Conservation (phyloP, 1,140 invertebrate genomes). For the Drosophila rhopaloa region DNA sequence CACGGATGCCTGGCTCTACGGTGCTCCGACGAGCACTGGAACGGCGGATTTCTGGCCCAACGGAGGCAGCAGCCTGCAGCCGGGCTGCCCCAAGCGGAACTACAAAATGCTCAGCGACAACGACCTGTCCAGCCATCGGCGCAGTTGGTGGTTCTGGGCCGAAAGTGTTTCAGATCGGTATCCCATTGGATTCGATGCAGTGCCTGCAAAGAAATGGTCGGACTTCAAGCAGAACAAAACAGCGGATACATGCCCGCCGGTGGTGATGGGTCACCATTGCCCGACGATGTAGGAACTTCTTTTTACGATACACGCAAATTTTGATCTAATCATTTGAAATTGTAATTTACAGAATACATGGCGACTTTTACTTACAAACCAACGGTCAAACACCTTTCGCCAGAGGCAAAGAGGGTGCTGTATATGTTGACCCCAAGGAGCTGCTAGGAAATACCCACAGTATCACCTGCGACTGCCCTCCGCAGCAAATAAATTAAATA, state of each 20-base stretch:
- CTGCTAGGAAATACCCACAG: conserved; percentile 59
- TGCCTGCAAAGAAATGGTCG: conserved; percentile 81
- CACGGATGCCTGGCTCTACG: conserved; percentile 87
- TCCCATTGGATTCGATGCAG: conserved; percentile 85
- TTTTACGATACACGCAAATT: neutral
- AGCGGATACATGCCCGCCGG: conserved; percentile 26
- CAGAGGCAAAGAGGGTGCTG: conserved; percentile 70
- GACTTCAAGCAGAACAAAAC: conserved; percentile 84
- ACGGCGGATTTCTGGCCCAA: conserved; percentile 88
- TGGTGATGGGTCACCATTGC: conserved; percentile 81
- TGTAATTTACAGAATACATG: conserved; percentile 65
- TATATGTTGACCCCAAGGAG: conserved; percentile 75
- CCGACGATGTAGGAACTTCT: conserved; percentile 61
- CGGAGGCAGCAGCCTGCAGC: conserved; percentile 86
- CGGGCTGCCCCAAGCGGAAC: conserved; percentile 86
- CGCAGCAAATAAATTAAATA: conserved; percentile 7
- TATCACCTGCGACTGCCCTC: conserved; percentile 28
- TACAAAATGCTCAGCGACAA: conserved; percentile 80
- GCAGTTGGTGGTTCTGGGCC: conserved; percentile 87
- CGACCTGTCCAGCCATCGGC: conserved; percentile 88
- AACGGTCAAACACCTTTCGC: conserved; percentile 83
- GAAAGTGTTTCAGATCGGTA: conserved; percentile 86
- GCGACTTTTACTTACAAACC: conserved; percentile 85
- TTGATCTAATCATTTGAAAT: neutral
- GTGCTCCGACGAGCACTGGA: conserved; percentile 86